Evolutionary conservation across 2,797 vertebrate species (phyloP), one percentile per base, ranked within the genome.

Genomic region (Pempheris klunzingeri): DNA sequence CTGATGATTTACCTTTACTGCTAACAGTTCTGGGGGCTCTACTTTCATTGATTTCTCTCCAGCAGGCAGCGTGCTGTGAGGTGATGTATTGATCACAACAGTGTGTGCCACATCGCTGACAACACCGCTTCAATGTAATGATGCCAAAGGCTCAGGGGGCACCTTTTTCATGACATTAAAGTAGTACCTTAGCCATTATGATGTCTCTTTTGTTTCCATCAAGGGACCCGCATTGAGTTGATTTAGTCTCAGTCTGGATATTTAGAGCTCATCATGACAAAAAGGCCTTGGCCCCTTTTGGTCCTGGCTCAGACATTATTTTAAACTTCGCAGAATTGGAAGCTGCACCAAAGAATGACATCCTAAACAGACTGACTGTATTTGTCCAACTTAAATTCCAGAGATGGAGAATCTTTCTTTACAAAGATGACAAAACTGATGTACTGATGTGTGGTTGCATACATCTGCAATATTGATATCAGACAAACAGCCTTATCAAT

Each of bases 1-100:
- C 78, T 73, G 74, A 79, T 84, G 76, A 83, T 83, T 83, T 78
- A 83, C 80, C 84, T 85, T 84, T 7, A 59, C 44, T 28, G 71
- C 60, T 32, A 73, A 55, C 59, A n/a, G 57, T 82, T 46, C n/a
- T 55, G 61, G 44, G 14, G 20, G 30, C 67, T 62, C 8, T 2
- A 7, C 26, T 26, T 9, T 30, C 58, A 65, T 44, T 64, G 82
- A 87, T 82, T 69, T 47, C 17, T 44, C 41, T 78, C 72, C 75
- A 82, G 70, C 74, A 47, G 84, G 38, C 74, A 6, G 22, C 81
- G 54, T 0, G 3, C 61, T 49, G 71, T 4, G 71, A 77, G 69
- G 38, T 34, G 64, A 62, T 44, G 59, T 50, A 79, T 84, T 60
- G 80, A 86, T 87, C 74, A 62, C 69, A 77, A 8, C 58, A 61